These are phyloP conservation scores for Philopedon plagiatum DNA, from an alignment of 2,888 invertebrate species.

Conservation along the genomic window DNA sequence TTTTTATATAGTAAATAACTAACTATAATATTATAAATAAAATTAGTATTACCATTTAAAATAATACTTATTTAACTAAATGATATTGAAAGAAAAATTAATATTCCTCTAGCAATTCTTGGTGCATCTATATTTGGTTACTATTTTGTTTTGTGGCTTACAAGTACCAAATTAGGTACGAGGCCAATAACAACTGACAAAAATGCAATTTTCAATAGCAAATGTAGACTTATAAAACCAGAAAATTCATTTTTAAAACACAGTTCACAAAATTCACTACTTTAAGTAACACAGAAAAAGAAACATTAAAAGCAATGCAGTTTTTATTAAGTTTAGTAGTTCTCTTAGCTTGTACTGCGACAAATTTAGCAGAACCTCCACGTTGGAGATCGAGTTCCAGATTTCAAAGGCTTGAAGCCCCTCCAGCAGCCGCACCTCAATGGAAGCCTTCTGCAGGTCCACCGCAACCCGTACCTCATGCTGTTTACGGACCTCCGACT, in stretches of 20 bases:
- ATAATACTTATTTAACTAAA: too few relatives aligned
- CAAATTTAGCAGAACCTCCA: constrained; percentile 28
- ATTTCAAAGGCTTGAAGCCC: constrained; percentile 34
- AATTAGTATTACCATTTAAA: too few relatives aligned
- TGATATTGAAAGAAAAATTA: background rate
- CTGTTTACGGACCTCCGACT: constrained; percentile 37
- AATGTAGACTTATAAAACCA: background rate
- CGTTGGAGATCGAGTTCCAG: constrained; percentile 20
- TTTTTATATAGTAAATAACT: too few relatives aligned
- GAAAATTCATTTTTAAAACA: background rate
- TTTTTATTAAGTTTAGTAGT: background rate
- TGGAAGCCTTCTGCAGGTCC: constrained; percentile 11
- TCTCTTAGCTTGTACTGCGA: constrained; percentile 10
- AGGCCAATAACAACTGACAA: background rate
- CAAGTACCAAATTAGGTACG: background rate
- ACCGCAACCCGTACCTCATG: constrained; percentile 15
- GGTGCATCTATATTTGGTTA: background rate
- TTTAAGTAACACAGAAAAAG: constrained; percentile 61
- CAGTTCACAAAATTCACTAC: constrained; percentile 57
- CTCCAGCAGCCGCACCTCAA: constrained; percentile 21
- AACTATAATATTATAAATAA: too few relatives aligned
- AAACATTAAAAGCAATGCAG: background rate
- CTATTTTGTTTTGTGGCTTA: background rate
- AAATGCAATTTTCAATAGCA: background rate
- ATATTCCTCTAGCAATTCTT: background rate